phyloP scores from a whole-genome alignment of 2,113 vertebrate species.

The Notarius quadriscutis region DNA sequence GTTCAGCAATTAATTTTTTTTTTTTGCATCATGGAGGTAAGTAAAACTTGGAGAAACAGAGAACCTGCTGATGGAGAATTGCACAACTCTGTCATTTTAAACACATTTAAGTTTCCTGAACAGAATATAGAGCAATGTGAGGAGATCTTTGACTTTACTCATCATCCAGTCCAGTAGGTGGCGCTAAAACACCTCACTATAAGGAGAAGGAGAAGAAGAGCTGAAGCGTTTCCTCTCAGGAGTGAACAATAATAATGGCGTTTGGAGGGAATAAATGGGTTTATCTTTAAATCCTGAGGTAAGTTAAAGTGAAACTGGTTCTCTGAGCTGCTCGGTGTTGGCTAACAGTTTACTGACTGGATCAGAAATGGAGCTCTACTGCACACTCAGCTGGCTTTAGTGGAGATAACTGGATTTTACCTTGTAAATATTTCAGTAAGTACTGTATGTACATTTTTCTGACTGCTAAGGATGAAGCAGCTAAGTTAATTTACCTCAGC shows the following conservation, averaged over 20 bases:
- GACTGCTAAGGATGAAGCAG: background rate
- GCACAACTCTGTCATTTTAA: too few species aligned
- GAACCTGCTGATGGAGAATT: too few species aligned
- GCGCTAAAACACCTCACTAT: background rate
- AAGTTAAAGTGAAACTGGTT: background rate
- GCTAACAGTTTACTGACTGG: background rate
- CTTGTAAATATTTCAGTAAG: background rate
- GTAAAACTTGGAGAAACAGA: too few species aligned
- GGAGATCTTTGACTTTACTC: too few species aligned
- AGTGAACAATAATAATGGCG: background rate
- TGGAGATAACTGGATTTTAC: background rate
- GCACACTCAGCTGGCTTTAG: background rate
- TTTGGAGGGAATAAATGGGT: background rate
- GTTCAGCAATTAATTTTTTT: too few species aligned
- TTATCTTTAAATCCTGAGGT: background rate
- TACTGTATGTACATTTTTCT: background rate
- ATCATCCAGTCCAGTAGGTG: background rate
- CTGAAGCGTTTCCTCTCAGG: too few species aligned
- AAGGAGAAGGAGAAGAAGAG: background rate
- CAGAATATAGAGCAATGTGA: too few species aligned
- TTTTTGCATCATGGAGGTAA: too few species aligned
- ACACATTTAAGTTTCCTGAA: too few species aligned
- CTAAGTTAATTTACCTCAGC: background rate
- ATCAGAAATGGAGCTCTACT: background rate
- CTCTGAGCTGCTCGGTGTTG: background rate